A percentile compares a stretch with the other conserved stretches of the same genome.
phyloP scores from a whole-genome alignment of 2,113 vertebrate genomes.

The Melanocharis versteri region DNA sequence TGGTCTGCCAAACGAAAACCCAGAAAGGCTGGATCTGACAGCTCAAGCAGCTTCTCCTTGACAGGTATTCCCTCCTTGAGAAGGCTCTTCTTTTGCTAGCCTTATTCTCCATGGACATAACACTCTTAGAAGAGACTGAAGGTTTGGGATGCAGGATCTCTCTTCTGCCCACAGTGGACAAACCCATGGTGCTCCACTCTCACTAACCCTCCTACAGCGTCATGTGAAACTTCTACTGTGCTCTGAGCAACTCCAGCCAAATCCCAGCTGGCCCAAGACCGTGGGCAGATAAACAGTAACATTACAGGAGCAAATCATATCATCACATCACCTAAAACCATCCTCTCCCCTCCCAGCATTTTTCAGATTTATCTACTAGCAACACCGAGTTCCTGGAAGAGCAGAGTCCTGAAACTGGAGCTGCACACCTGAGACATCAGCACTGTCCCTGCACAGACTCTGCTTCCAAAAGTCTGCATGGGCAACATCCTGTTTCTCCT shows the following conservation, averaged over 20 bases:
- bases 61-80: background rate
- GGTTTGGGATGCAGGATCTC: background rate
- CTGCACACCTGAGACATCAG: background rate
- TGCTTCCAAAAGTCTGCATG: background rate
- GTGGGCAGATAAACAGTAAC: background rate
- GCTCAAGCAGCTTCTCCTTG: background rate
- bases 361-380: background rate
- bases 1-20: background rate
- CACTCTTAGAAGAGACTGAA: background rate
- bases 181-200: background rate
- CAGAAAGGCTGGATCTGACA: background rate
- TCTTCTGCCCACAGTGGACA: background rate
- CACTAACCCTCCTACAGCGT: background rate
- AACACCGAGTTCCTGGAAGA: background rate
- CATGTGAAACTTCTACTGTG: background rate
- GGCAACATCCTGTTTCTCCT: background rate
- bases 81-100: background rate
- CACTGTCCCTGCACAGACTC: accelerated
- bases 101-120: background rate
- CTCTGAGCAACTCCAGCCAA: background rate
- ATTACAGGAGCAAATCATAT: background rate
- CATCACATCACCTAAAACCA: background rate
- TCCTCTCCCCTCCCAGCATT: background rate
- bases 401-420: background rate
- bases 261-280: background rate